Percentiles rank a stretch among this genome's conserved stretches.
These are phyloP conservation scores for Batillaria attramentaria DNA, from an alignment of 1,140 invertebrate genomes.

Conservation along the genomic window DNA sequence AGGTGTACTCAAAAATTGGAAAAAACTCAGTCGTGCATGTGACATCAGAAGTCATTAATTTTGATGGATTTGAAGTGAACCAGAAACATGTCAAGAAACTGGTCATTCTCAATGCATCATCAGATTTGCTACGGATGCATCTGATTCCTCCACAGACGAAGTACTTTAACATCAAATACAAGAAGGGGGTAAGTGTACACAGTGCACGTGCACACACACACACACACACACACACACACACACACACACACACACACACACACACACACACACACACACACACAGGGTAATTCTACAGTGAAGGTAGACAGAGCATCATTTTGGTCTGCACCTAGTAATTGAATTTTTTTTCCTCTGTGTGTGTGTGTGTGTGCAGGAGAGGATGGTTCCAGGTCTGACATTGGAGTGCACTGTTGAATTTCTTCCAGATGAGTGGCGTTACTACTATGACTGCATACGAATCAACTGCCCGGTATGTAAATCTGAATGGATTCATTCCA, in stretches of 20 bases:
- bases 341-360: not conserved
- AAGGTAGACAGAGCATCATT: too few relatives aligned
- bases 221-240: too few relatives aligned
- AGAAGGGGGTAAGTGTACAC: constrained; percentile 63
- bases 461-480: constrained; percentile 70
- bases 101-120: constrained; percentile 67
- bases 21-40: constrained; percentile 66
- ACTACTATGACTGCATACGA: constrained; percentile 71
- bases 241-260: too few relatives aligned
- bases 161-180: constrained; percentile 70
- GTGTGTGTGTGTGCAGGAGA: constrained; percentile 50
- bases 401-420: constrained; percentile 69
- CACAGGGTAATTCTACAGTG: too few relatives aligned
- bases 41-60: constrained; percentile 66
- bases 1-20: constrained; percentile 68
- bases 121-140: constrained; percentile 69
- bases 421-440: constrained; percentile 70
- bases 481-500: too few relatives aligned
- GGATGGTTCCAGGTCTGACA: constrained; percentile 66
- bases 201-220: too few relatives aligned
- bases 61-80: constrained; percentile 69
- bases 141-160: constrained; percentile 71
- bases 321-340: too few relatives aligned
- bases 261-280: too few relatives aligned
- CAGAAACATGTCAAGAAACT: constrained; percentile 60